Evolutionary conservation across 2,888 invertebrate species (phyloP).

Genomic region (Opisthograptis luteolata): DNA sequence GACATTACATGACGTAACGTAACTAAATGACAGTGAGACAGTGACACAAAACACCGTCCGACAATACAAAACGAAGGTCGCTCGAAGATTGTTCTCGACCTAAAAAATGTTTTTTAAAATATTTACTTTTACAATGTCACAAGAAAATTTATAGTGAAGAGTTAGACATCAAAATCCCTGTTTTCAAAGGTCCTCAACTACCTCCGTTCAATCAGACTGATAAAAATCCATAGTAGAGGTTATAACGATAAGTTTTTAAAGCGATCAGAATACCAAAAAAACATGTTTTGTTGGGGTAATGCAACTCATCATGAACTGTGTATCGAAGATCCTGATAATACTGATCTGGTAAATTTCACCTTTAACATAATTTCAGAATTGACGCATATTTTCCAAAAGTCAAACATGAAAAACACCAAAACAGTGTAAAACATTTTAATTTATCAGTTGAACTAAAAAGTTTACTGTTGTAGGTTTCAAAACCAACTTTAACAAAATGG

Average conservation of each 20-base stretch:
- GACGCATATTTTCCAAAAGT: too few species aligned
- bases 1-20: too few species aligned
- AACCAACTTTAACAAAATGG: conserved; percentile 86
- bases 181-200: conserved; percentile 37
- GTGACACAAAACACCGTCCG: too few species aligned
- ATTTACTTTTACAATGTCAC: conserved; percentile 50
- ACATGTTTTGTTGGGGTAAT: conserved; percentile 83
- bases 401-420: too few species aligned
- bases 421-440: too few species aligned
- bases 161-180: neutral
- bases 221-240: conserved; percentile 54
- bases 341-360: conserved; percentile 71
- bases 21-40: neutral
- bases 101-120: conserved; percentile 59
- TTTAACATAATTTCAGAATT: too few species aligned
- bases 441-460: neutral
- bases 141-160: conserved; percentile 52
- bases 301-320: conserved; percentile 79
- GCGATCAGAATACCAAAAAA: conserved; percentile 51
- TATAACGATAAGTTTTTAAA: conserved; percentile 33
- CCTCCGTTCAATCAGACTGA: conserved; percentile 51
- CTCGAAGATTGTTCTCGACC: conserved; percentile 72
- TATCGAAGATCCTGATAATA: conserved; percentile 63
- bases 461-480: conserved; percentile 79
- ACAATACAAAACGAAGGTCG: conserved; percentile 10